Evolutionary conservation across 2,797 vertebrate species (phyloP).

Genomic region (Sternarchorhynchus goeldii): DNA sequence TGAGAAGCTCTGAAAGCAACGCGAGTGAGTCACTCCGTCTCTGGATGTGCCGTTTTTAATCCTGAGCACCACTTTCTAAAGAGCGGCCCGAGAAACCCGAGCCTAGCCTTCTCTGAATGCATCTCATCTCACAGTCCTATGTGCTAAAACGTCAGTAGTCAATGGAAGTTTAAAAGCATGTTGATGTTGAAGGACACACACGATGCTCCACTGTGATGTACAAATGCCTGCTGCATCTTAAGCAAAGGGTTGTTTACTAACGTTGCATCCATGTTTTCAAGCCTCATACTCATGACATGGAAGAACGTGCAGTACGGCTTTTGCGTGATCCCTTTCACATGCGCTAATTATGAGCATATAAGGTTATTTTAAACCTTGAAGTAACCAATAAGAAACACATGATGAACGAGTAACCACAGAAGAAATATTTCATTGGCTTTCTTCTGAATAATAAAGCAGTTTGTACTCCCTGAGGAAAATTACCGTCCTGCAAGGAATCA

Average conservation of each 20-base stretch:
- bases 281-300: too few species aligned
- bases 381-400: background rate
- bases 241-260: background rate
- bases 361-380: background rate
- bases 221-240: background rate
- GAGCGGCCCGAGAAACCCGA: slow-evolving; percentile 6
- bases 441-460: background rate
- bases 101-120: background rate
- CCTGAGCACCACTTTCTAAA: slow-evolving; percentile 10
- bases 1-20: slow-evolving; percentile 5
- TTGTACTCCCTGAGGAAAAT: background rate
- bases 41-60: slow-evolving; percentile 20
- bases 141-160: slow-evolving; percentile 18
- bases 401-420: background rate
- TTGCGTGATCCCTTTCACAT: background rate
- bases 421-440: background rate
- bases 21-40: background rate
- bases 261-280: background rate
- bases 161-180: slow-evolving; percentile 7
- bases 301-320: too few species aligned
- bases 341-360: background rate
- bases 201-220: background rate
- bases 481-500: background rate
- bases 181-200: background rate
- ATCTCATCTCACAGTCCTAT: background rate